Base-by-base conservation (phyloP, 2,113 vertebrate genomes). In the Fukomys damarensis region DNA sequence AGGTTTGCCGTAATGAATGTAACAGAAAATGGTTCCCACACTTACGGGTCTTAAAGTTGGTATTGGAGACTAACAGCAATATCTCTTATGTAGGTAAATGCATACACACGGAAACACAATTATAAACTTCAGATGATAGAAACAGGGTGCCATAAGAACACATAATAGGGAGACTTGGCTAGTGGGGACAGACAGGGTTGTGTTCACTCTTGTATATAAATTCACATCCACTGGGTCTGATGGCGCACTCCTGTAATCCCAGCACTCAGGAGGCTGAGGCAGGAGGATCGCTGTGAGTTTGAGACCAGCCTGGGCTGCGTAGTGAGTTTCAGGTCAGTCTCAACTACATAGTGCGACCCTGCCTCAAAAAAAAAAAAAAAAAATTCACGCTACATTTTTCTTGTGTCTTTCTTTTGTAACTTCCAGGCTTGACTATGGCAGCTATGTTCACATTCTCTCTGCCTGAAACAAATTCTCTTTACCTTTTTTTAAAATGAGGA, bases 371-470 rank as follows among this genome's bases (percentile, higher is more conserved):
- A n/a, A n/a, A n/a, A n/a, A n/a, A n/a, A n/a, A n/a, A n/a, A n/a
- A n/a, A n/a, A n/a, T n/a, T n/a, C n/a, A n/a, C n/a, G n/a, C n/a
- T n/a, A n/a, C 13, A 20, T 80, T 86, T 89, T 95, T 81, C 81
- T 87, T 70, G 17, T 81, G 8, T 88, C 43, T 81, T n/a, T 14
- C 28, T 74, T 86, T 86, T 89, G 43, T 46, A 54, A 76, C 59
- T 46, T 77, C 24, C 12, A 65, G 46, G 35, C 26, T 32, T 90
- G 30, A 72, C 9, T 90, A 11, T 2, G 2, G 89, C 17, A 74
- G 26, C 41, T 46, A 66, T 61, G 68, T 91, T 83, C 80, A 92
- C 17, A 30, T 95, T 72, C 80, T 96, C 6, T 85, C 70, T 82
- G 1, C n/a, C 65, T 68, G 9, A 88, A 81, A 74, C 16, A 9